Evolutionary conservation across 37 sponge, comb jelly and placozoan species (phyloP), one percentile per base, ranked within the genome.

Genomic region (Amphimedon queenslandica): DNA sequence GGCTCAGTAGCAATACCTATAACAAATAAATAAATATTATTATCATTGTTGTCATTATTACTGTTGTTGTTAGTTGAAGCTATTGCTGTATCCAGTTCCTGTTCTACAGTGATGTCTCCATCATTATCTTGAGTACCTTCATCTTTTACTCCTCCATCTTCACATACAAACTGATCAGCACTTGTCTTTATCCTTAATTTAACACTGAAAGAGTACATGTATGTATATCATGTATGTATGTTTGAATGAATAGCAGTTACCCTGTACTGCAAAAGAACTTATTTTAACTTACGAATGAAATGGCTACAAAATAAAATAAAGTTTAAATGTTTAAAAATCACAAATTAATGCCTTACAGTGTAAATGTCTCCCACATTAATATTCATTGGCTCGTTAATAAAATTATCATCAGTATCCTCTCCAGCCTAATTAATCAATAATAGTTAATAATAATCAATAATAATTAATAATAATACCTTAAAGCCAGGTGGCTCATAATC

Each of bases 401-500:
- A 86, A 0, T 0, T 31, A 56, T 87, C 76, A 34, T 91, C 83
- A 21, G 76, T 77, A n/a, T n/a, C 40, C 18, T 55, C 55, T 11
- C 76, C 69, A 34, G 77, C 13, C 76, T 73, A 47, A 43, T 8
- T 23, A 47, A 38, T 16, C 3, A 4, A 43, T 8, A 27, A 27
- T 29, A 30, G 4, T 23, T 6, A 24, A 30, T 21, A 30, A n/a
- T n/a, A 23, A 8, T 47, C 23, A 8, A 41, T 35, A 21, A 18
- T 30, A 23, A 11, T 13, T 55, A 21, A 25, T 30, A 32, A n/a
- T 11, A 34, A 21, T 39, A 74, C 82, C 74, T 73, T 32, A 65
- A 95, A 95, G 2, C 91, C 91, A 42, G 88, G 83, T 16, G 96
- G 96, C 32, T 90, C 80, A 78, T 95, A 95, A 63, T 90, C 91